Conservation (phyloP, 2,797 vertebrate genomes). For the Capromys pilorides region DNA sequence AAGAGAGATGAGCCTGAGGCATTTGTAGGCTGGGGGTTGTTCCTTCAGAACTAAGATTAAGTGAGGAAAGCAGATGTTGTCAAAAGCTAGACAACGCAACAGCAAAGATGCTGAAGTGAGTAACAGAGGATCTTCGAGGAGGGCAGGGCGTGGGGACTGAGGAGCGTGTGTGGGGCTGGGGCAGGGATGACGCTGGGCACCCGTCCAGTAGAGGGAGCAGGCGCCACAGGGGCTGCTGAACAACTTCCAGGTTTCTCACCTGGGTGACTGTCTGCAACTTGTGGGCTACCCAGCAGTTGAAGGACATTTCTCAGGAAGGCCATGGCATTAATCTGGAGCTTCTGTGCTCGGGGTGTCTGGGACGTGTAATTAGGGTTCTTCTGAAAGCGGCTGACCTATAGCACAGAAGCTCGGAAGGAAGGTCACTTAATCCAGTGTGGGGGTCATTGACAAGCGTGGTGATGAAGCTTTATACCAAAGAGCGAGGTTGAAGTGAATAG, state of each 20-base stretch:
- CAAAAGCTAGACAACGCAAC: not conserved
- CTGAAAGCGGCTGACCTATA: not conserved
- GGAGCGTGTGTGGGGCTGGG: not conserved
- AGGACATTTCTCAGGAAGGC: not conserved
- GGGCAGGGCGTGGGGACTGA: not conserved
- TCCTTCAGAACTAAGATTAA: not conserved
- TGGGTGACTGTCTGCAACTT: not conserved
- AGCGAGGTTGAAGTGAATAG: not conserved
- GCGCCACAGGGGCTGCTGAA: not conserved
- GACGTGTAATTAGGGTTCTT: not conserved
- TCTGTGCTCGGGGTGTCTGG: not conserved
- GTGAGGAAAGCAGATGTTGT: not conserved
- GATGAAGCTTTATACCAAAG: not conserved
- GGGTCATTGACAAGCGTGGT: not conserved
- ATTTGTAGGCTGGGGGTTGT: not conserved
- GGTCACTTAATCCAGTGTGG: not conserved
- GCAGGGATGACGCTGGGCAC: too few relatives aligned
- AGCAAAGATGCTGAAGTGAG: not conserved
- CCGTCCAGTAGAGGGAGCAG: accelerated
- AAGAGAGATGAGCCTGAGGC: not conserved
- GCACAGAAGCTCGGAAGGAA: not conserved
- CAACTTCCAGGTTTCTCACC: not conserved
- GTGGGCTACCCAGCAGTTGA: not conserved
- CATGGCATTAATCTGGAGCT: not conserved
- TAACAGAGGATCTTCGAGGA: not conserved